These are phyloP conservation scores for Microvelia longipes DNA, from an alignment of 1,140 invertebrate species.

Conservation along the genomic window DNA sequence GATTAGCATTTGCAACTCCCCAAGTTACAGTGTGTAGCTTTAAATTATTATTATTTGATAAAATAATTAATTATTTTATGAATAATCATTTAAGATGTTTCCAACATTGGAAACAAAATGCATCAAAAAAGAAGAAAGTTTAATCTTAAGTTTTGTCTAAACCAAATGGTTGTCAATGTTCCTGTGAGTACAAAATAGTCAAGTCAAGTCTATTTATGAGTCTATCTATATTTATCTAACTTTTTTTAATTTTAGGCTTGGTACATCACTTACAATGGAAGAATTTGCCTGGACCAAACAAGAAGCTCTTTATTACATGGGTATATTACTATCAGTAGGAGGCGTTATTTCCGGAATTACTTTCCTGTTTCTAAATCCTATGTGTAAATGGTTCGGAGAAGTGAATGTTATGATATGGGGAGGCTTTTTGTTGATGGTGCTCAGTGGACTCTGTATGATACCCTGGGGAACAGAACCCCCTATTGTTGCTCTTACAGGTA, in stretches of 20 bases:
- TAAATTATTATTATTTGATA: too few species aligned
- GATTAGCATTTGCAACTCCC: too few species aligned
- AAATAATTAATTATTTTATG: too few species aligned
- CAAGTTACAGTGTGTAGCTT: too few species aligned
- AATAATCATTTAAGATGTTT: too few species aligned
- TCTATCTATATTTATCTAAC: too few species aligned
- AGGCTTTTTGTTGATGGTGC: conserved; percentile 60
- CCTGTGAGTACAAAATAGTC: too few species aligned
- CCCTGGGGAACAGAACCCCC: conserved; percentile 57
- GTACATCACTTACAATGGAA: conserved; percentile 71
- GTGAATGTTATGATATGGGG: conserved; percentile 58
- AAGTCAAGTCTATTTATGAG: too few species aligned
- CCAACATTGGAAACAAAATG: too few species aligned
- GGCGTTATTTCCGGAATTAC: conserved; percentile 55
- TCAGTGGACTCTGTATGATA: conserved; percentile 54
- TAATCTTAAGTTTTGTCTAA: too few species aligned
- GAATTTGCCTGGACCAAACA: conserved; percentile 73
- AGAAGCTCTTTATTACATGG: conserved; percentile 63
- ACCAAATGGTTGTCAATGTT: too few species aligned
- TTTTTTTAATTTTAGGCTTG: conserved; percentile 53
- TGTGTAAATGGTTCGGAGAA: conserved; percentile 60
- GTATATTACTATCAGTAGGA: conserved; percentile 60
- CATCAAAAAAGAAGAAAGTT: too few species aligned
- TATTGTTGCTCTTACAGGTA: conserved; percentile 32
- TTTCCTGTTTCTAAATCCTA: conserved; percentile 50